Conservation (phyloP, 2,797 vertebrate species). For the Moxostoma hubbsi region DNA sequence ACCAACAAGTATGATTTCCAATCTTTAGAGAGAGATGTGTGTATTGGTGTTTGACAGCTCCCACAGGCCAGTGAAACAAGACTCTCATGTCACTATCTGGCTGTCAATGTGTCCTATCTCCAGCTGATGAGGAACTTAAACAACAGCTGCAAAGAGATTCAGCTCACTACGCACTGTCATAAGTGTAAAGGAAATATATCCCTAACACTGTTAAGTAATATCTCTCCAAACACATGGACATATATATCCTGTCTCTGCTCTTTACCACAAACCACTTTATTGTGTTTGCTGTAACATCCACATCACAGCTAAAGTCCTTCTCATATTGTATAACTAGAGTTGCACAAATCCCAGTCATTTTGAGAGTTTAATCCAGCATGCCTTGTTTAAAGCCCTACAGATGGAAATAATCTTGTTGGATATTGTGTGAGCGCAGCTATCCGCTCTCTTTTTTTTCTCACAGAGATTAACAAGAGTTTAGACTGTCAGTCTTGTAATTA, state of each 20-base stretch:
- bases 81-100: neutral
- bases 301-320: slow-evolving; percentile 2
- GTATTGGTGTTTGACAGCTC: neutral
- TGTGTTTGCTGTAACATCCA: neutral
- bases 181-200: neutral
- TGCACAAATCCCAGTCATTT: slow-evolving; percentile 11
- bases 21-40: neutral
- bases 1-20: neutral
- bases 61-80: neutral
- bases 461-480: neutral
- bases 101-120: neutral
- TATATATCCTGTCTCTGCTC: neutral
- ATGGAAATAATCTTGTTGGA: neutral
- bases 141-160: neutral
- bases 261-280: neutral
- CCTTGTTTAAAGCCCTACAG: neutral
- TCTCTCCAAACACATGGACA: neutral
- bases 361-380: neutral
- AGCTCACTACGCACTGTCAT: neutral
- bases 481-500: neutral
- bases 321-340: neutral
- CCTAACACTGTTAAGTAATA: slow-evolving; percentile 1
- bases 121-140: neutral
- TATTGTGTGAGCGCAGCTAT: neutral
- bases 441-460: neutral